Evolutionary conservation across 2,888 invertebrate genomes (phyloP), one percentile per base, ranked within the genome.

Genomic region (Nephrotoma appendiculata): DNA sequence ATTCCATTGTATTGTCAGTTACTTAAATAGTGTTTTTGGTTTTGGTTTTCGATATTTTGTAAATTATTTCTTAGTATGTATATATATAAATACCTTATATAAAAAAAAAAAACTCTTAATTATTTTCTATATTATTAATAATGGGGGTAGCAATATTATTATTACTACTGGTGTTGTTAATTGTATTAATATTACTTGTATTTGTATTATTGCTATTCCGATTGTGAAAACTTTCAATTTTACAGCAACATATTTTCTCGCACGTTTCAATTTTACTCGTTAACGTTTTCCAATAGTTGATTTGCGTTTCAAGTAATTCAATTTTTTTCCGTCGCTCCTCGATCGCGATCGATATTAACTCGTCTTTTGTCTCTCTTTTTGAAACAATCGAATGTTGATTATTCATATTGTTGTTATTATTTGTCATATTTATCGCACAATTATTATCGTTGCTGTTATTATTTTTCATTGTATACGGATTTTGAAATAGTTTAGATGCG

Each of bases 321-420:
- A 91, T 91, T 88, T 91, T 91, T 0, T 90, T 89, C 87, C 90
- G 90, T 6, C 91, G 89, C 88, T 91, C 91, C 89, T 91, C 91
- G 87, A 91, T 89, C 7, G 91, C 90, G 88, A 91, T 87, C 45
- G 90, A 88, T 88, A 90, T 89, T 86, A 91, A 89, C 45, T 11
- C 41, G 19, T 43, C 85, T 85, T 86, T 86, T 12, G 19, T 42
- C n/a, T 86, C 42, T 43, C 45, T 45, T 85, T 85, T 85, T 84
- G 43, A 4, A 42, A n/a, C 15, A 42, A 84, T 84, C 84, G 41
- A n/a, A 84, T 84, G 41, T n/a, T 41, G 43, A 85, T 85, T 85
- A 85, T 85, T 85, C 11, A 85, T 42, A 42, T 42, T 85, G 19
- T 85, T 85, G 9, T 44, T 85, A 44, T 42, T 43, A 42, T 44